Percentiles rank a stretch among this genome's conserved stretches.
phyloP scores from a whole-genome alignment of 92 coral and sea anemone genomes.

The Galaxea fascicularis region DNA sequence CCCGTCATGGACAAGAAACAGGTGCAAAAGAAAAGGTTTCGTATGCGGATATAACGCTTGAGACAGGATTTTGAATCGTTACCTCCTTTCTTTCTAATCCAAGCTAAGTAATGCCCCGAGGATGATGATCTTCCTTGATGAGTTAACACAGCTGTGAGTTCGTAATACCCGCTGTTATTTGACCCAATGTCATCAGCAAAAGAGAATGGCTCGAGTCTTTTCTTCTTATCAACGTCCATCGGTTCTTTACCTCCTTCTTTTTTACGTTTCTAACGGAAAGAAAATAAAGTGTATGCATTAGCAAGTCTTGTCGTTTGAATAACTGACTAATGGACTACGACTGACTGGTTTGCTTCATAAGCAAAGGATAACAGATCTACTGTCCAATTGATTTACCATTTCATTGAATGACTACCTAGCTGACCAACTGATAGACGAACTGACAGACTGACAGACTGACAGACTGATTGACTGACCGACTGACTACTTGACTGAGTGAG shows the following conservation, averaged over 20 bases:
- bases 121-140: slow-evolving; percentile 99
- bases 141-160: slow-evolving; percentile 92
- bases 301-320: not conserved
- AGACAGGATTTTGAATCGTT: not conserved
- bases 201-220: slow-evolving; percentile 82
- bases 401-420: not conserved
- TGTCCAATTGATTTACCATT: not conserved
- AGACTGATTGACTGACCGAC: not conserved
- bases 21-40: not conserved
- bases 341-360: not conserved
- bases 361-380: not conserved
- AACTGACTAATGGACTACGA: not conserved
- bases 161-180: slow-evolving; percentile 96
- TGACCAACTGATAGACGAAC: not conserved
- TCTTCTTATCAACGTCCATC: slow-evolving; percentile 92
- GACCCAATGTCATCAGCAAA: slow-evolving; percentile 94
- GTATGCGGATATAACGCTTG: not conserved
- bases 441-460: not conserved
- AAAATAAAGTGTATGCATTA: not conserved
- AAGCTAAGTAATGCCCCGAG: slow-evolving; percentile 98
- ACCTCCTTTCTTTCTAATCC: slow-evolving; percentile 92
- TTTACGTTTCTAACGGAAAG: slow-evolving; percentile 65
- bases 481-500: not conserved
- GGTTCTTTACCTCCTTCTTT: slow-evolving; percentile 74
- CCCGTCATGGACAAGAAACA: not conserved